These are phyloP conservation scores for Caenorhabditis tropicalis DNA, from an alignment of 1,140 invertebrate species.

Conservation along the genomic window DNA sequence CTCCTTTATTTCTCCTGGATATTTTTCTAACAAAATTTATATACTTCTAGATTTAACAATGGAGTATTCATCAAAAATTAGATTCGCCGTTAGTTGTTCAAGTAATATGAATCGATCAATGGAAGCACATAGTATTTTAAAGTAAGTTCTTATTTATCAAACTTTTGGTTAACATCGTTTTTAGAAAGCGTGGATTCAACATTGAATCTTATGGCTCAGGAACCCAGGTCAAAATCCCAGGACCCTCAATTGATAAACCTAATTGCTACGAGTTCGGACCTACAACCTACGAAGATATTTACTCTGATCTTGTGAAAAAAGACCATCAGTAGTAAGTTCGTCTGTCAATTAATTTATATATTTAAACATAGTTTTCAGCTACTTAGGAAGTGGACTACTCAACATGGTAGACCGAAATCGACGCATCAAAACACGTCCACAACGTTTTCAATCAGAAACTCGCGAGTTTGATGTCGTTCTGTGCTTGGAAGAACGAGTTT, in stretches of 20 bases:
- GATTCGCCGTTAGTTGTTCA: constrained; percentile 90
- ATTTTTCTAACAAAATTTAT: background rate
- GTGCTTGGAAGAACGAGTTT: constrained; percentile 97
- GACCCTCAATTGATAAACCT: constrained; percentile 89
- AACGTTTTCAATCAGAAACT: constrained; percentile 87
- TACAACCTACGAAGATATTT: constrained; percentile 91
- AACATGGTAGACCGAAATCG: constrained; percentile 98
- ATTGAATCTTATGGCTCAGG: constrained; percentile 97
- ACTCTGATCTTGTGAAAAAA: constrained; percentile 85
- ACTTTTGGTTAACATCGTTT: background rate
- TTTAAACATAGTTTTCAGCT: constrained; percentile 76
- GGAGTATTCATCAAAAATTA: constrained; percentile 21
- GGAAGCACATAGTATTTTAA: constrained; percentile 96
- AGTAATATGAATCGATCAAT: constrained; percentile 99
- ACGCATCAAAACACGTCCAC: constrained; percentile 90
- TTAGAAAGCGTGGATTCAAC: constrained; percentile 76
- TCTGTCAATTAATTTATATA: background rate
- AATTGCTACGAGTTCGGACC: constrained; percentile 98
- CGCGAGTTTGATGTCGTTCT: constrained; percentile 96
- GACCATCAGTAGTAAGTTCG: constrained; percentile 74
- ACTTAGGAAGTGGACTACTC: constrained; percentile 96
- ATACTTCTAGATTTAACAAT: background rate
- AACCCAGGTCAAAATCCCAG: constrained; percentile 90
- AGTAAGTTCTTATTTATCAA: constrained; percentile 73
- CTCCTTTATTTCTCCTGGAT: background rate